A percentile compares a stretch with the other conserved stretches of the same genome.
Conservation (phyloP, 2,888 invertebrate genomes). For the Sabatieria punctata region DNA sequence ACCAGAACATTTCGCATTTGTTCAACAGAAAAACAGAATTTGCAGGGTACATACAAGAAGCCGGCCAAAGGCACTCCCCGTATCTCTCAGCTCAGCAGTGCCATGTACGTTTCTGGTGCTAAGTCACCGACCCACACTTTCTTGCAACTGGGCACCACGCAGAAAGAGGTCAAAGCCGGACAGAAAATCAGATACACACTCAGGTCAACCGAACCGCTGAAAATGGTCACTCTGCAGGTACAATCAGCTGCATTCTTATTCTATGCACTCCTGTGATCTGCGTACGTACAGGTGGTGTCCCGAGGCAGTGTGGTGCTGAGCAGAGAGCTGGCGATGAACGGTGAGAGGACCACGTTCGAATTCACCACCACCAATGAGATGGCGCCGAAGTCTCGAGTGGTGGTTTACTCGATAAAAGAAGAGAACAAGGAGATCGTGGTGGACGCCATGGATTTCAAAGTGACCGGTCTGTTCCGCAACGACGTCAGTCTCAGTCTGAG, state of each 20-base stretch:
- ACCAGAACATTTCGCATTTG: too few species aligned
- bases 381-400: constrained; percentile 55
- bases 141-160: constrained; percentile 25
- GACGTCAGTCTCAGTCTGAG: constrained; percentile 48
- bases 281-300: constrained; percentile 58
- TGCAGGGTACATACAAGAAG: constrained; percentile 20
- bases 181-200: constrained; percentile 16
- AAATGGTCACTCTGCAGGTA: constrained; percentile 25
- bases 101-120: constrained; percentile 23
- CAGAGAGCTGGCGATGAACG: constrained; percentile 45
- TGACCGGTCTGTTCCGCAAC: constrained; percentile 59
- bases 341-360: constrained; percentile 37
- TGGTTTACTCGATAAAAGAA: constrained; percentile 57
- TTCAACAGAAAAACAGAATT: too few species aligned
- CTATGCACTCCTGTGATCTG: too few species aligned
- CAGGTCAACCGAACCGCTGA: constrained; percentile 20
- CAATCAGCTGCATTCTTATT: too few species aligned
- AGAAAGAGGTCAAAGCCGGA: constrained; percentile 24
- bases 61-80: constrained; percentile 23
- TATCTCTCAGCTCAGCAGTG: constrained; percentile 19
- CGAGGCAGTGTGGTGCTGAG: constrained; percentile 64
- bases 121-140: constrained; percentile 24
- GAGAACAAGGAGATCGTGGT: constrained; percentile 54
- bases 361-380: constrained; percentile 45
- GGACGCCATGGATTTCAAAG: constrained; percentile 60